A percentile compares a stretch with the other conserved stretches of the same genome.
Conservation (phyloP, 37 sponge, comb jelly and placozoan species). For the Eunapius fragilis region DNA sequence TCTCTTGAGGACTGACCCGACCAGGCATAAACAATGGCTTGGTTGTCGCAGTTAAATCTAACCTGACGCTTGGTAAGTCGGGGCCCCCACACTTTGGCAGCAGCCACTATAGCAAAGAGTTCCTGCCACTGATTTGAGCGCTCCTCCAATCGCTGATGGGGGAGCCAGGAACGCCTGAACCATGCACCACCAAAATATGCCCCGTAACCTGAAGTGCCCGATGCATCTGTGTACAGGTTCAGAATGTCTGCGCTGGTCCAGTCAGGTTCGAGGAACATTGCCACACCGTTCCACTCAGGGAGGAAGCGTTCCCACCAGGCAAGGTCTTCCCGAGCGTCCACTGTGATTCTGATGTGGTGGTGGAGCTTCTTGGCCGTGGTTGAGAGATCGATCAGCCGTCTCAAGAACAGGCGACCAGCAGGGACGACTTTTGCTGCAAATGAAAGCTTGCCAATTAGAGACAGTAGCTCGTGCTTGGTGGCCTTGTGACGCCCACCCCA, state of each 20-base stretch:
- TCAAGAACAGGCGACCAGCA: too few species aligned
- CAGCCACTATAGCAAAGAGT: constrained; percentile 36
- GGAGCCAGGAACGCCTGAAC: constrained; percentile 14
- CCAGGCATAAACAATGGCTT: constrained; percentile 35
- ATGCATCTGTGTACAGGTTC: constrained; percentile 30
- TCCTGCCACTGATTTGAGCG: constrained; percentile 36
- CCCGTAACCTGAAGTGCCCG: constrained; percentile 17
- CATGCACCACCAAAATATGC: constrained; percentile 19
- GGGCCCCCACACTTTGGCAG: constrained; percentile 32
- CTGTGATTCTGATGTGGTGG: too few species aligned
- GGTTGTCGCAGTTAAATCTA: constrained; percentile 45
- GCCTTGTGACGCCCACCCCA: too few species aligned
- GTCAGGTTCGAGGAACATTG: constrained; percentile 22
- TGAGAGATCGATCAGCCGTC: too few species aligned
- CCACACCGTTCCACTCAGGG: constrained; percentile 13
- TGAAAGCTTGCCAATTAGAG: too few species aligned
- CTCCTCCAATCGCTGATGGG: not conserved
- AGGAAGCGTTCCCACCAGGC: constrained; percentile 13
- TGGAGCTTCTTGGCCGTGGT: too few species aligned
- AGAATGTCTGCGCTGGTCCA: not conserved
- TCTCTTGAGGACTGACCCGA: constrained; percentile 17
- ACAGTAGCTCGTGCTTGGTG: too few species aligned
- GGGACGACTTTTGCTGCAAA: too few species aligned
- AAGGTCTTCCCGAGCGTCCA: constrained; percentile 4
- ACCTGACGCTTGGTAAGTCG: not conserved